Conservation (phyloP, 2,888 invertebrate species). For the Eumacrocentrus americanus region DNA sequence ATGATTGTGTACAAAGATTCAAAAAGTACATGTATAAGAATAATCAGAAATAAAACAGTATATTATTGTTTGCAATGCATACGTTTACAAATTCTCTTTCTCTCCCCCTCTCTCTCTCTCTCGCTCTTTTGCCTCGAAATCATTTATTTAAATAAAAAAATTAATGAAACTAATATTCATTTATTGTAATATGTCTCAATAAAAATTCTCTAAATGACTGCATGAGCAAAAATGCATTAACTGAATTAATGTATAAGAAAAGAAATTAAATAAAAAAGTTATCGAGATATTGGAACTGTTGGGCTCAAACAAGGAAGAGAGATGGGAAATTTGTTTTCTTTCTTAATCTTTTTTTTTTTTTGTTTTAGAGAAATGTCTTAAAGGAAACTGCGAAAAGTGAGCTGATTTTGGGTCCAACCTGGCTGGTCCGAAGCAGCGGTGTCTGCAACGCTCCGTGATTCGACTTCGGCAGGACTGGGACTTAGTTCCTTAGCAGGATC, state of each 20-base stretch:
- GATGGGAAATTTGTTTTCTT: slow-evolving; percentile 24
- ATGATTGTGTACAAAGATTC: slow-evolving; percentile 13
- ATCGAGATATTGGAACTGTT: slow-evolving; percentile 24
- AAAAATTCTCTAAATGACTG: slow-evolving; percentile 26
- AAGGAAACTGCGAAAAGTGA: slow-evolving; percentile 63
- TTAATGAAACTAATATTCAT: too few species aligned
- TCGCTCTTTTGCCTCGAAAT: slow-evolving; percentile 19
- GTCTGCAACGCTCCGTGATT: slow-evolving; percentile 61
- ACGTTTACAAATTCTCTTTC: slow-evolving; percentile 36
- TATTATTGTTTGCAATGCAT: slow-evolving; percentile 42
- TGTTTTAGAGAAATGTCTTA: slow-evolving; percentile 28
- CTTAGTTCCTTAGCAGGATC: slow-evolving; percentile 63
- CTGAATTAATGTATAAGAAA: slow-evolving; percentile 19
- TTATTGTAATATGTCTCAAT: slow-evolving; percentile 30
- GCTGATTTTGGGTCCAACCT: slow-evolving; percentile 66
- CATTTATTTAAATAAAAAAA: slow-evolving; percentile 26
- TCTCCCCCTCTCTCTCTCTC: slow-evolving; percentile 21
- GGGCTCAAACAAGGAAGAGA: slow-evolving; percentile 30
- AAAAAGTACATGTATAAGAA: slow-evolving; percentile 20
- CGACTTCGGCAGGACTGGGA: slow-evolving; percentile 63
- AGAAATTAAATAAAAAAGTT: slow-evolving; percentile 26
- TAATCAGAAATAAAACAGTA: slow-evolving; percentile 15
- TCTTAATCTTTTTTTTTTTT: slow-evolving; percentile 23
- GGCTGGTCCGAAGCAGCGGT: slow-evolving; percentile 63
- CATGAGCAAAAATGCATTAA: slow-evolving; percentile 30